Conservation (phyloP, 2,797 vertebrate species). For the Pseudochirops corinnae region DNA sequence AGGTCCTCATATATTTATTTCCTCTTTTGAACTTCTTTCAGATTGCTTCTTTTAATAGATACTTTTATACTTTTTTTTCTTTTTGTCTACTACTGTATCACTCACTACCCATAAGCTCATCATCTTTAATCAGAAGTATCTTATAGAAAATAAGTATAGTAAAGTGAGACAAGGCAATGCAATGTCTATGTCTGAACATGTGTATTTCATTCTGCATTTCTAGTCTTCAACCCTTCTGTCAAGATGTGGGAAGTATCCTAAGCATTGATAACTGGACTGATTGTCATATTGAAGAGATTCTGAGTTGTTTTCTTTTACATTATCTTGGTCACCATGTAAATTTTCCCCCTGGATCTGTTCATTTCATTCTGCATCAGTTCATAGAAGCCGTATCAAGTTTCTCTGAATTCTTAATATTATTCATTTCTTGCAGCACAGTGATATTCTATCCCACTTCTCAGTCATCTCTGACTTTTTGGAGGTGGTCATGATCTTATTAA, state of each 20-base stretch:
- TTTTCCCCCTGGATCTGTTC: not conserved
- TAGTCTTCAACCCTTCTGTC: not conserved
- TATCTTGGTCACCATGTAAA: not conserved
- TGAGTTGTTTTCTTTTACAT: not conserved
- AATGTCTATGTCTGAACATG: not conserved
- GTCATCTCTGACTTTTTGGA: not conserved
- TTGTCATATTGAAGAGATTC: not conserved
- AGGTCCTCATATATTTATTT: not conserved
- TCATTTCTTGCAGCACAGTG: not conserved
- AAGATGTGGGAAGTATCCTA: not conserved
- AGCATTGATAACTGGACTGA: not conserved
- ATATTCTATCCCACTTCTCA: not conserved
- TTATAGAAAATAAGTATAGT: not conserved
- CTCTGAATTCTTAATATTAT: not conserved
- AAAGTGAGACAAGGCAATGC: not conserved
- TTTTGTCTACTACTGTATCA: not conserved
- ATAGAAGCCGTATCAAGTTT: not conserved
- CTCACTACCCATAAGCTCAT: not conserved
- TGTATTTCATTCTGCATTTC: not conserved
- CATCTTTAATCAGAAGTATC: not conserved
- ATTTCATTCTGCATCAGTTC: not conserved
- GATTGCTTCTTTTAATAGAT: not conserved
- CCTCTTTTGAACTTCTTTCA: not conserved
- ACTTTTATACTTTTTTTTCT: not conserved
- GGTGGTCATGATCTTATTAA: not conserved